Evolutionary conservation across 2,113 vertebrate genomes (phyloP).

Genomic region (Malurus melanocephalus): DNA sequence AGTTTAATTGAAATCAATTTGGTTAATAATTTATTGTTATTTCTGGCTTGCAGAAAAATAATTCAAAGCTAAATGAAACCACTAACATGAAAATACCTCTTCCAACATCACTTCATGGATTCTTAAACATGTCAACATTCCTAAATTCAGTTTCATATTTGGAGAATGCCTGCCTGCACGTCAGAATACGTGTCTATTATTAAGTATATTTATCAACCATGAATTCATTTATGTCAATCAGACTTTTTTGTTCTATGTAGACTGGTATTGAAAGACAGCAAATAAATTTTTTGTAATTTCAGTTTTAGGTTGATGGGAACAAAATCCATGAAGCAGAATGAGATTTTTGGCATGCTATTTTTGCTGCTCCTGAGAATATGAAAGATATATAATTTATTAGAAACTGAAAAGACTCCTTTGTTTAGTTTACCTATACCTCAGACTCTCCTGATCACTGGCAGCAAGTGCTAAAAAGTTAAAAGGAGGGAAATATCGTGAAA

Average conservation of each 20-base stretch:
- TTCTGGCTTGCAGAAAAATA: slow-evolving; percentile 24
- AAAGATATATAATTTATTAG: not conserved
- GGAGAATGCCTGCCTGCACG: not conserved
- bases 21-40: not conserved
- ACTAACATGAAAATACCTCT: not conserved
- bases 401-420: not conserved
- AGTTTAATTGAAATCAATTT: slow-evolving; percentile 8
- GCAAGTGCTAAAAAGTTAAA: not conserved
- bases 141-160: not conserved
- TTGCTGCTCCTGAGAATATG: not conserved
- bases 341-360: not conserved
- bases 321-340: not conserved
- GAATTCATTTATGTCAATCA: not conserved
- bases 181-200: not conserved
- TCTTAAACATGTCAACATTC: not conserved
- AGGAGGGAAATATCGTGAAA: not conserved
- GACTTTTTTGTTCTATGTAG: not conserved
- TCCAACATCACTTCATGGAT: not conserved
- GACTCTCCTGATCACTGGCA: not conserved
- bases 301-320: not conserved
- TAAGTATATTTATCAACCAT: not conserved
- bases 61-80: not conserved
- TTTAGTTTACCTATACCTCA: not conserved
- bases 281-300: not conserved
- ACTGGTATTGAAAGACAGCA: not conserved